These are phyloP conservation scores for Dendrolimus pini DNA, from an alignment of 2,888 invertebrate species.

Conservation along the genomic window DNA sequence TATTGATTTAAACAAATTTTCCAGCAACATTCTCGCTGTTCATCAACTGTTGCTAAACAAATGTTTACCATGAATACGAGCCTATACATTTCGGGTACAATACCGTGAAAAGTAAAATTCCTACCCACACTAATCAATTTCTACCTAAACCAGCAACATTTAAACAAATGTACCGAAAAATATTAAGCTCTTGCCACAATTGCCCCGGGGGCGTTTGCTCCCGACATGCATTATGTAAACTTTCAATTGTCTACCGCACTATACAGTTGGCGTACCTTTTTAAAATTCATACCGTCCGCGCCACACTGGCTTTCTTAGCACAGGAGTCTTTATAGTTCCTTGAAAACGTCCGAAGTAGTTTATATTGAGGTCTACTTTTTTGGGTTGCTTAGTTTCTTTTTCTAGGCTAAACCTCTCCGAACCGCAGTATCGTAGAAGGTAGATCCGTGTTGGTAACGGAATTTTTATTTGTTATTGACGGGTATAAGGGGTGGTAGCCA, in stretches of 20 bases:
- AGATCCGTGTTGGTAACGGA: no score
- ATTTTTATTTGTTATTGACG: no score
- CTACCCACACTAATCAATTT: neutral
- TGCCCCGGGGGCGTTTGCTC: slow-evolving; percentile 23
- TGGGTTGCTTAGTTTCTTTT: no score
- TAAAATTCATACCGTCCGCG: slow-evolving; percentile 42
- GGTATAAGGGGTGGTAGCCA: no score
- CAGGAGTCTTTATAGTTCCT: slow-evolving; percentile 30
- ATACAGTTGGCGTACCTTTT: slow-evolving; percentile 26
- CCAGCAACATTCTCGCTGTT: no score
- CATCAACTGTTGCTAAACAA: no score
- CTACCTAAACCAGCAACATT: slow-evolving; percentile 12
- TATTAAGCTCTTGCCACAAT: slow-evolving; percentile 34
- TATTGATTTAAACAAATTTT: no score
- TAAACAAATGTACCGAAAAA: slow-evolving; percentile 18
- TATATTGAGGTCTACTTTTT: no score
- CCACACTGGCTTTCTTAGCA: slow-evolving; percentile 22
- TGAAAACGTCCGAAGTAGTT: slow-evolving; percentile 13
- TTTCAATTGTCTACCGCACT: slow-evolving; percentile 53
- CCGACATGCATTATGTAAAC: slow-evolving; percentile 52
- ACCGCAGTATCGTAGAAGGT: no score
- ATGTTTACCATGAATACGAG: no score
- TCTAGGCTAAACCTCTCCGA: no score
- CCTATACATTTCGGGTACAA: neutral
- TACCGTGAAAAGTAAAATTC: neutral